Evolutionary conservation across 2,113 vertebrate genomes (phyloP), one percentile per base, ranked within the genome.

Genomic region (Eclectus roratus): DNA sequence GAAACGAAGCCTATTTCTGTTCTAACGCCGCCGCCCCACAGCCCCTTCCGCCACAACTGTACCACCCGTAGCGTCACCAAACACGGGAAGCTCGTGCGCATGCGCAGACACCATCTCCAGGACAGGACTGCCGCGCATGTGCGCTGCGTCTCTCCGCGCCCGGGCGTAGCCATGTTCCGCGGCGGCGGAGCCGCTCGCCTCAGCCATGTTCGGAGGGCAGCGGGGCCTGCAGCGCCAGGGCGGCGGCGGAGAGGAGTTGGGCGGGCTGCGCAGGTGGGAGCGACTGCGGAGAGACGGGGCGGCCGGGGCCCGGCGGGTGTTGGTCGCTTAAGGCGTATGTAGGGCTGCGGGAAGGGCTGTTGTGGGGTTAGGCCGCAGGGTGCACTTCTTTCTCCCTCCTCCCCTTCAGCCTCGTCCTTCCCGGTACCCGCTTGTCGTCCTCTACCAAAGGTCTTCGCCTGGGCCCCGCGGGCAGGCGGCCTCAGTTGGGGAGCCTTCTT

Each of bases 41-140:
- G 10, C 2, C 43, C 12, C 13, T 24, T 21, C 41, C 8, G 17
- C 2, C 2, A 6, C 35, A 1, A 3, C 21, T 1, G 5, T 2
- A 9, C 1, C 3, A 13, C 11, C 23, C 58, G 2, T 9, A 3
- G 10, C 0, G 10, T 5, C 24, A 4, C 16, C 58, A 19, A 17
- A 12, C 37, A 9, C 11, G 6, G 17, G 17, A 17, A 2, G 25
- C 17, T 63, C 9, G 25, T 19, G 47, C 68, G 68, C n/a, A 37
- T 50, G 68, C 16, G 16, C 60, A 8, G 24, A 6, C 11, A 3
- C 17, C 25, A 4, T 25, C 8, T 4, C 37, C 17, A 11, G 55
- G 33, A 13, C 31, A n/a, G 14, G n/a, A 17, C 23, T 25, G n/a
- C 17, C 37, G 72, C 73, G 53, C 53, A 8, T 79, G 89, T 52